Evolutionary conservation across 2,113 vertebrate genomes (phyloP), one percentile per base, ranked within the genome.

Genomic region (Chinchilla lanigera): DNA sequence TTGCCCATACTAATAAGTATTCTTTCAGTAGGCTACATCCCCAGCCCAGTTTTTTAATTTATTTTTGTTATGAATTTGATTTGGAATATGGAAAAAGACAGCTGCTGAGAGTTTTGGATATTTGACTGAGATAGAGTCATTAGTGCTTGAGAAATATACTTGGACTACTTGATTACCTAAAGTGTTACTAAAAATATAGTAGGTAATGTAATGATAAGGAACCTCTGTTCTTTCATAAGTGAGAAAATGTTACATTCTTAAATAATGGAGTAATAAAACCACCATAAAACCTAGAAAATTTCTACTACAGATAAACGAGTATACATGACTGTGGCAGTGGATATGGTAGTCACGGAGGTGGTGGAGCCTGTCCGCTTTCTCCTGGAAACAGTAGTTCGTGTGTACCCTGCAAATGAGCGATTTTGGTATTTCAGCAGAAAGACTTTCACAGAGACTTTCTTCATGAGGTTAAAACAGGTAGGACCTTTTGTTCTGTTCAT

Each of bases 351-450:
- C 28, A 99, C 99, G 0, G 99, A 99, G 90, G 99, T 99, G 11
- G 98, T 99, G 30, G 99, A 99, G 97, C 99, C 99, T 0, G 99
- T 99, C 12, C 98, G 99, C 1, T 99, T 99, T 90, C 97, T 99
- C 93, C 91, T 99, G 98, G 99, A 99, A 98, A 99, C 99, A 0
- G 98, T 99, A 0, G 99, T 99, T 52, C 99, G 99, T 30, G 99
- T 99, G 11, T 99, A 99, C 92, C 99, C 99, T 47, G 98, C 99
- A 67, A 99, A 99, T 0, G 99, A 99, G 78, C 99, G 99, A 54
- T 99, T 99, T 98, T 99, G 99, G 99, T 99, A 99, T 98, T 99
- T 99, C 98, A 99, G 99, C 98, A 99, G 99, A 71, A 99, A 99
- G 98, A 99, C 99, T 94, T 99, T 99, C 98, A 99, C 99, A 1